phyloP scores from a whole-genome alignment of 2,797 vertebrate genomes.

The Chromis chromis region DNA sequence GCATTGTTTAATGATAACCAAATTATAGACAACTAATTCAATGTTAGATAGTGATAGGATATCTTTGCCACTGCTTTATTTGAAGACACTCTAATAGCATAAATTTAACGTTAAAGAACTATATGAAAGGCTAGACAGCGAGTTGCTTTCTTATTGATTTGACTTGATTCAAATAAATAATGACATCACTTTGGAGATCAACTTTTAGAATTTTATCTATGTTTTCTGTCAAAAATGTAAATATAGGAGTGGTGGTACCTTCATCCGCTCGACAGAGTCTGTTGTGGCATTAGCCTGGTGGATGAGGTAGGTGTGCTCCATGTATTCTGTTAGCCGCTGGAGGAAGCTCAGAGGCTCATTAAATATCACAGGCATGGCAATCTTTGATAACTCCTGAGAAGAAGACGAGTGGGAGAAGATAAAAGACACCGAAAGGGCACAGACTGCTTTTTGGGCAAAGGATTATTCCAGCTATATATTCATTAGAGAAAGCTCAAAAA shows the following conservation, averaged over 20 bases:
- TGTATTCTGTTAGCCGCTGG: constrained; percentile 95
- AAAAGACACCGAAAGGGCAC: constrained; percentile 5
- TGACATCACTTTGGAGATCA: not conserved
- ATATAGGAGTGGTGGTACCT: constrained; percentile 81
- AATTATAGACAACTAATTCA: constrained; percentile 4
- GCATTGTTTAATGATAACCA: constrained; percentile 15
- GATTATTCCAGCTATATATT: not conserved
- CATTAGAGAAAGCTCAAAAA: not conserved
- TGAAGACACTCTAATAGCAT: not conserved
- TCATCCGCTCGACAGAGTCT: constrained; percentile 93
- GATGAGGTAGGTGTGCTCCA: constrained; percentile 99
- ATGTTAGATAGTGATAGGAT: not conserved
- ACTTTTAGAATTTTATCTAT: not conserved
- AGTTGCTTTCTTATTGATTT: no score
- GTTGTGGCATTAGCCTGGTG: constrained; percentile 91
- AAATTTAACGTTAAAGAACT: not conserved
- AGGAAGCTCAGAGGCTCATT: constrained; percentile 99
- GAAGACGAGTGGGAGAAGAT: constrained; percentile 24
- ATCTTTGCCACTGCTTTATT: not conserved
- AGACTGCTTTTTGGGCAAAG: not conserved
- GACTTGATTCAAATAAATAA: not conserved
- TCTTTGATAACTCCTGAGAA: constrained; percentile 95
- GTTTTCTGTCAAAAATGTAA: not conserved
- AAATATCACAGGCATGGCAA: constrained; percentile 98
- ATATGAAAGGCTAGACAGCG: not conserved